These are phyloP conservation scores for Pilophorus perplexus DNA, from an alignment of 2,888 invertebrate genomes.

Conservation along the genomic window DNA sequence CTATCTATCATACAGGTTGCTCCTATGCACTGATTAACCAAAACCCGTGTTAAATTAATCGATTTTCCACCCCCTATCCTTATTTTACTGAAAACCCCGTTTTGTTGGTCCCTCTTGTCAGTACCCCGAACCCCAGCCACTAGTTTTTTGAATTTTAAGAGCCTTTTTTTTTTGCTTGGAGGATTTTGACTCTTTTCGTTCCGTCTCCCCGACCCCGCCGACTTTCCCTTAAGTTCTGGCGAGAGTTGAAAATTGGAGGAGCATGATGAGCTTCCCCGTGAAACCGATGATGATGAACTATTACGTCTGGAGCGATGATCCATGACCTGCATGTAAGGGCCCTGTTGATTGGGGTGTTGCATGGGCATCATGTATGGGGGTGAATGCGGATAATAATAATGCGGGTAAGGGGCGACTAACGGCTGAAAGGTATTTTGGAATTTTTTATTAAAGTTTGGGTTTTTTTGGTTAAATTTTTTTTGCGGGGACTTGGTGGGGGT, in stretches of 20 bases:
- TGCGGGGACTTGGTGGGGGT: too few relatives aligned
- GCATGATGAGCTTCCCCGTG: background rate
- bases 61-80: background rate
- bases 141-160: too few relatives aligned
- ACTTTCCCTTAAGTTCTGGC: background rate
- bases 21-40: background rate
- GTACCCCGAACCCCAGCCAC: background rate
- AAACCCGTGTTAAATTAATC: background rate
- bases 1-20: background rate
- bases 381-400: too few relatives aligned
- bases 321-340: background rate
- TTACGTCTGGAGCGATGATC: background rate
- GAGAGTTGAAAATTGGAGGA: background rate
- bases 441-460: too few relatives aligned
- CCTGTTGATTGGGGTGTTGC: too few relatives aligned
- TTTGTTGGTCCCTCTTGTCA: background rate
- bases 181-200: background rate
- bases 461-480: too few relatives aligned
- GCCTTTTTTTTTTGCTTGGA: background rate
- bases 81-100: background rate
- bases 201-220: background rate
- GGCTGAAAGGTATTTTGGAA: too few relatives aligned
- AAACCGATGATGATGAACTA: background rate
- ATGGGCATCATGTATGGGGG: too few relatives aligned
- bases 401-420: too few relatives aligned